phyloP scores from a whole-genome alignment of 2,113 vertebrate species.

The Trematocara macrostoma region DNA sequence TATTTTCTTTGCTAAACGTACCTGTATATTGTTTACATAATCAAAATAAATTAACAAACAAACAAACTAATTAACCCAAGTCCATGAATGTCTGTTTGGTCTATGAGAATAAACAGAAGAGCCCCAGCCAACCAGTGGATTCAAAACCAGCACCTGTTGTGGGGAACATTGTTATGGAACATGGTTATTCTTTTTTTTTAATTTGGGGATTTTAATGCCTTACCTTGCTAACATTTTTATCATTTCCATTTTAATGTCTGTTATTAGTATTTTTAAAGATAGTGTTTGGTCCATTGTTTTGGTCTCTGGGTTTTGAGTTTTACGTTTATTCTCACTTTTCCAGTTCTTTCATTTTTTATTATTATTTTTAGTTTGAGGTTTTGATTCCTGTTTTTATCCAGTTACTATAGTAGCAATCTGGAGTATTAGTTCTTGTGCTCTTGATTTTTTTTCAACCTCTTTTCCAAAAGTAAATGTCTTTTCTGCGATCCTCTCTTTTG shows the following conservation, averaged over 20 bases:
- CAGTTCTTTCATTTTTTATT: neutral
- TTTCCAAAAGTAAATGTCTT: neutral
- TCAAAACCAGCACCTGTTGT: neutral
- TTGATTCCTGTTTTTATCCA: neutral
- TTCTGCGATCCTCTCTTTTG: neutral
- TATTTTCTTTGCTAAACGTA: neutral
- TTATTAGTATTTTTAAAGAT: neutral
- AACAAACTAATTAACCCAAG: neutral
- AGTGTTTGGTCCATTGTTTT: neutral
- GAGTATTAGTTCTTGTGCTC: fast-evolving
- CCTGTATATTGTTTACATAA: neutral
- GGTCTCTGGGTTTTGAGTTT: neutral
- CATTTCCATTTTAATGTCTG: neutral
- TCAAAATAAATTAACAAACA: neutral
- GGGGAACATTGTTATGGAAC: neutral
- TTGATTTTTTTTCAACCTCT: neutral
- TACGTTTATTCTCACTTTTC: neutral
- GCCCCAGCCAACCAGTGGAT: fast-evolving
- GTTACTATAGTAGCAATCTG: neutral
- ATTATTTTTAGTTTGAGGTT: neutral
- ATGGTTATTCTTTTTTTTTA: fast-evolving
- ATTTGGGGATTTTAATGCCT: neutral
- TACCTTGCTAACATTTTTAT: neutral
- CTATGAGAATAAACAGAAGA: neutral
- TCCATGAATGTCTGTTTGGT: neutral